A percentile compares a stretch with the other conserved stretches of the same genome.
phyloP scores from a whole-genome alignment of 2,113 vertebrate genomes.

The Laterallus jamaicensis region DNA sequence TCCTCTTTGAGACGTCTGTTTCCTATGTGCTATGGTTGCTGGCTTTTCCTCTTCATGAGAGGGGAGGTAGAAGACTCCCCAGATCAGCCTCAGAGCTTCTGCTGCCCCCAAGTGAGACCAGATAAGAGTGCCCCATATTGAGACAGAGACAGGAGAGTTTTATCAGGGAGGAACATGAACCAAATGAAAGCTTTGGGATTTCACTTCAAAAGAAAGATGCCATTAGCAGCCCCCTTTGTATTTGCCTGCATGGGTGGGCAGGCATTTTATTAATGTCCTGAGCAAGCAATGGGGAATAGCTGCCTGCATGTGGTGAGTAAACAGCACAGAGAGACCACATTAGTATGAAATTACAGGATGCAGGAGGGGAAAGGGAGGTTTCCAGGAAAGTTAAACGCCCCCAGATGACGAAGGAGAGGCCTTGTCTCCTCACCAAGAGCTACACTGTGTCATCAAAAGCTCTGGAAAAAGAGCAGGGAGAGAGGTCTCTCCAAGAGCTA shows the following conservation, averaged over 20 bases:
- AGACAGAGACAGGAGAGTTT: constrained; percentile 23
- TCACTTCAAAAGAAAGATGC: constrained; percentile 58
- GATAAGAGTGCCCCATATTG: constrained; percentile 54
- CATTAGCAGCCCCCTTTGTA: constrained; percentile 49
- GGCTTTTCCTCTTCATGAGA: background rate
- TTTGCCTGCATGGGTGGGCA: constrained; percentile 29
- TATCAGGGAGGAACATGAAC: constrained; percentile 61
- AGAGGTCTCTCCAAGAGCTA: background rate
- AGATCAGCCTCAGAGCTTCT: constrained; percentile 27
- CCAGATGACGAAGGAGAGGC: background rate
- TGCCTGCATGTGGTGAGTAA: background rate
- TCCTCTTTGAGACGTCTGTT: background rate
- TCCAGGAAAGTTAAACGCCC: background rate
- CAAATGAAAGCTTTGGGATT: constrained; percentile 49
- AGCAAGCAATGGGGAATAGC: background rate
- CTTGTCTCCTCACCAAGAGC: background rate
- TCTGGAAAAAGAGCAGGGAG: background rate
- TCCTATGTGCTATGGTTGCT: background rate
- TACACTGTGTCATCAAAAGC: background rate
- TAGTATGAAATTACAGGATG: background rate
- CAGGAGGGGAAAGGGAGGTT: background rate
- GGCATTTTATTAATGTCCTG: constrained; percentile 20
- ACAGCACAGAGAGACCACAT: background rate
- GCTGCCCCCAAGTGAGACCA: constrained; percentile 34
- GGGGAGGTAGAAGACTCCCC: background rate